Evolutionary conservation across 2,888 invertebrate genomes (phyloP), one percentile per base, ranked within the genome.

Genomic region (Neoitamus cyanurus): DNA sequence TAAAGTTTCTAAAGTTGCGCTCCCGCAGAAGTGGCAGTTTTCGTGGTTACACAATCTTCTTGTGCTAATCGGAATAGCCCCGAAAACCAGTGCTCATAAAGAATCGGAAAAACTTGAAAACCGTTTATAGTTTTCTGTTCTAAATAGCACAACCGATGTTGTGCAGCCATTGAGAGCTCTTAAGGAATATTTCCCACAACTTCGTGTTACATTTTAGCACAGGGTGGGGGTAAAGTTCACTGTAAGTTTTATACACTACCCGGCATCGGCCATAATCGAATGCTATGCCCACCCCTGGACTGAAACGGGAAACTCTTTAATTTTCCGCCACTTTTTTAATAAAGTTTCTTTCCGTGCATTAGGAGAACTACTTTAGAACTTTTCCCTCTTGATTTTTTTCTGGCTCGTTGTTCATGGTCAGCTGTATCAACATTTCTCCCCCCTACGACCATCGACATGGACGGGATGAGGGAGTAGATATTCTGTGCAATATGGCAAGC

Each of bases 401-500:
- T 70, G 13, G 5, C 6, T 31, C 34, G 20, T 77, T 42, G 20
- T 37, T 34, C 58, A 20, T 11, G 15, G 48, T n/a, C 58, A 58
- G 78, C 58, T 78, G 78, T 78, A 78, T 78, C 78, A 58, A 78
- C 48, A 78, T 31, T 78, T 78, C 58, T 78, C 31, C 15, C 48
- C 9, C n/a, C 28, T 11, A n/a, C 42, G 5, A n/a, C 25, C 25
- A 77, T 78, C 58, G 58, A 78, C 48, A 34, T 20, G 15, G n/a
- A 31, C 31, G 30, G 48, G 46, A 48, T 25, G 20, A 58, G 7
- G 25, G 25, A 58, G 20, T 48, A 31, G 13, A 78, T 58, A 48
- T 78, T 30, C 58, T 31, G 37, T 25, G 78, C 78, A 78, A 31
- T 58, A 78, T 78, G 78, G 78, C 58, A 58, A 58, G 25, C 58